Evolutionary conservation across 2,113 vertebrate species (phyloP).

Genomic region (Andinoacara biseriatus): DNA sequence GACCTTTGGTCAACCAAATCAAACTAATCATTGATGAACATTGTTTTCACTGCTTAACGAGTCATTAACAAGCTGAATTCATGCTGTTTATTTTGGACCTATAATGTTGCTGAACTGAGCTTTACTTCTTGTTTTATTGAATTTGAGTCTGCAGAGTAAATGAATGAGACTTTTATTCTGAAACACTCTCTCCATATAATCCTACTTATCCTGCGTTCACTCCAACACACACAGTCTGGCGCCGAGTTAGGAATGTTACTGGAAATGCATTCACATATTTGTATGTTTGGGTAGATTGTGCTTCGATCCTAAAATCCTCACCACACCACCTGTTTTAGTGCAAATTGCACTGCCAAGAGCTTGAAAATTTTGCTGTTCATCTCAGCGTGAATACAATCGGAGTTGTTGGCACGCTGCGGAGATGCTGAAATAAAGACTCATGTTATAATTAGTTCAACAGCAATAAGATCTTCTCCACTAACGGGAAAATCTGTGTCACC

Average conservation of each 20-base stretch:
- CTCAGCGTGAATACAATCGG: conserved; percentile 12
- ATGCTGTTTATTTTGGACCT: not conserved
- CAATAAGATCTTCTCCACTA: not conserved
- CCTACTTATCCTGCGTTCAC: not conserved
- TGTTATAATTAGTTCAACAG: conserved; percentile 27
- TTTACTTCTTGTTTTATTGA: not conserved
- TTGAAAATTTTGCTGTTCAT: not conserved
- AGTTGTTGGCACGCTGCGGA: conserved; percentile 5
- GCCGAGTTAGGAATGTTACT: not conserved
- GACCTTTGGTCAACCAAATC: not conserved
- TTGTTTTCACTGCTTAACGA: not conserved
- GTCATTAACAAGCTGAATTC: not conserved
- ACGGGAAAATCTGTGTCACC: not conserved
- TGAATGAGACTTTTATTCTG: not conserved
- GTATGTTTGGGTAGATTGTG: not conserved
- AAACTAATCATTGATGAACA: not conserved
- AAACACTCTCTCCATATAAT: not conserved
- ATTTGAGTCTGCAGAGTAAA: not conserved
- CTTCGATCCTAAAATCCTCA: not conserved
- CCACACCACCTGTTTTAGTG: conserved; percentile 24
- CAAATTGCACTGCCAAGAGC: conserved; percentile 18
- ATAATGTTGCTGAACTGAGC: not conserved
- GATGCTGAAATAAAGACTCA: conserved; percentile 26
- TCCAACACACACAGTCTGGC: not conserved
- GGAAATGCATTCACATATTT: conserved; percentile 8